Evolutionary conservation across 2,113 vertebrate species (phyloP), one percentile per base, ranked within the genome.

Genomic region (Phalacrocorax carbo): DNA sequence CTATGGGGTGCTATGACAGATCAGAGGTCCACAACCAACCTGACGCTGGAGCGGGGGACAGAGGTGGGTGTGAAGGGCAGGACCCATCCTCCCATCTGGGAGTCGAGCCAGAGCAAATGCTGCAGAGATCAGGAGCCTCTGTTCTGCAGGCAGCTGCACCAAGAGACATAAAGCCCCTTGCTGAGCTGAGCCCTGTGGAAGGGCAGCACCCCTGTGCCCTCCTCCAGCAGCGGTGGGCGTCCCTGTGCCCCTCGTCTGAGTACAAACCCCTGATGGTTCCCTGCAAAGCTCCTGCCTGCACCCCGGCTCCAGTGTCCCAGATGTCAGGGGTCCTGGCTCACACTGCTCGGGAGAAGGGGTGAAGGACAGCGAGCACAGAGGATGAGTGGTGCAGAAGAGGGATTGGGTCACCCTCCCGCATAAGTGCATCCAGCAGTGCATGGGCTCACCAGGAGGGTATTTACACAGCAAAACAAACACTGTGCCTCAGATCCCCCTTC

Each of bases 1-100:
- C 57, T 16, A 34, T 7, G 62, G 34, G 51, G 30, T 38, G 60
- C 55, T 75, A 4, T 0, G 10, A 80, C 36, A 89, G 16, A 51
- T 19, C 19, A 48, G 36, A 13, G 51, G 9, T 29, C 46, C 60
- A 60, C 52, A 88, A 51, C 5, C 57, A 81, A 66, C n/a, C 16
- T 34, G 23, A 40, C 0, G 0, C 72, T 57, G 48, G 16, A 79
- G 34, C 25, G 5, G 54, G 36, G 36, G 60, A 48, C 26, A 57
- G 17, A 61, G 38, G 29, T 17, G 25, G 7, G 15, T 17, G 13
- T 55, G 23, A 54, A 76, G n/a, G 20, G 30, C 48, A 58, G 20
- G 32, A 58, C 20, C 34, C 5, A 4, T 11, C 5, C 32, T 60
- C 17, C 52, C 40, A 85, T 66, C 38, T 8, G 42, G 61, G 40